Base-by-base conservation (phyloP, 2,113 vertebrate species). In the Rhegmatorhina hoffmannsi region DNA sequence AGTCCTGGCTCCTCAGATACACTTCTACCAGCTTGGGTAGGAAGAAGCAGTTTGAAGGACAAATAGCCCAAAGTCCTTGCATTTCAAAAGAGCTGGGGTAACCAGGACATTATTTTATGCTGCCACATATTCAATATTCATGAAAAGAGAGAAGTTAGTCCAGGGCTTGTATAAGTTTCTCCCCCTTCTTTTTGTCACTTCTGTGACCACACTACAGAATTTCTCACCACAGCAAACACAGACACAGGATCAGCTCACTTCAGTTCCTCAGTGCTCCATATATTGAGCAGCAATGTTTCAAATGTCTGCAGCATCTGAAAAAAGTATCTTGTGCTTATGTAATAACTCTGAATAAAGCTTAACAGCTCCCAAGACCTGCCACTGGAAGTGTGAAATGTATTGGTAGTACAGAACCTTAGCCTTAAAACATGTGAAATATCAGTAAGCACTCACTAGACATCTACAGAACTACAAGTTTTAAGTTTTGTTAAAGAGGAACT, bases 321-420 rank as follows among this genome's bases (percentile, higher is more conserved):
- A 53, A 73, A 81, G 36, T 87, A 64, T 83, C 55, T 46, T 89
- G 70, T 92, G 53, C 50, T 94, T 72, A 70, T 83, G 91, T 91
- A 95, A 74, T 73, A 81, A 87, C 36, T 50, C 29, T 66, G 28
- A 97, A 97, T 97, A 96, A 97, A 97, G 44, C 20, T 90, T 87
- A 84, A 64, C n/a, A 91, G 21, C 46, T 66, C 50, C 62, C 55
- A 69, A 93, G 92, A 68, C 40, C 64, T 91, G 46, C 56, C 33
- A 64, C 1, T 63, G 62, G 36, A 82, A 75, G 46, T 23, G 47
- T 59, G 87, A 75, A 82, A 59, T 90, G 33, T n/a, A 73, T 91
- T 86, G 11, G 43, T 70, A 84, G 38, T 14, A 44, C 15, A 33
- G 5, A 76, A 72, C 17, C 7, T 46, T 63, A 87, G 40, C 20